phyloP scores from a whole-genome alignment of 2,113 vertebrate genomes.

The Bos indicus region DNA sequence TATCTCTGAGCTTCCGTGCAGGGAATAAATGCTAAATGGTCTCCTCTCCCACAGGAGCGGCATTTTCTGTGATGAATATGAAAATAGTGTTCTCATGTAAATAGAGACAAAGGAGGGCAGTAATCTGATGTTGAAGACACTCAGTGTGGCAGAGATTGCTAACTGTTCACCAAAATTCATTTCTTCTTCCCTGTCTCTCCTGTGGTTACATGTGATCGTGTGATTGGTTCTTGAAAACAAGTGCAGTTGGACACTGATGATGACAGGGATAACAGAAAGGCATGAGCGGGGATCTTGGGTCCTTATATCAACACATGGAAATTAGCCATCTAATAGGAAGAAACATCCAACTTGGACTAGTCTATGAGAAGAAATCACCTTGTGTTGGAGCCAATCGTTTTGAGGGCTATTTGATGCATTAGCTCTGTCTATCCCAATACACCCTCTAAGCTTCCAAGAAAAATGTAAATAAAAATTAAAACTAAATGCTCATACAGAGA shows the following conservation, averaged over 20 bases:
- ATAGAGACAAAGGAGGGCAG: neutral
- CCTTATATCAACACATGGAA: neutral
- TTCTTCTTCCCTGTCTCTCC: neutral
- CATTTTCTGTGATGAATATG: neutral
- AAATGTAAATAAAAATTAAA: neutral
- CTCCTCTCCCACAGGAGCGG: neutral
- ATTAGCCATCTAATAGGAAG: neutral
- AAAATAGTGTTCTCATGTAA: neutral
- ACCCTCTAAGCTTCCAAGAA: neutral
- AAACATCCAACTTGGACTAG: neutral
- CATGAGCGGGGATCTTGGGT: neutral
- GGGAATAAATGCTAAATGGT: neutral
- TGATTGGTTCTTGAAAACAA: neutral
- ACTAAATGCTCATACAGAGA: neutral
- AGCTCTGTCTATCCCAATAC: neutral
- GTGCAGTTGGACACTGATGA: neutral
- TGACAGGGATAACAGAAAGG: neutral
- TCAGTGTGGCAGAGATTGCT: neutral
- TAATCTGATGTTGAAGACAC: neutral
- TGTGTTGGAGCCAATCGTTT: neutral
- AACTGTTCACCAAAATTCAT: neutral
- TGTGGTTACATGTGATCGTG: neutral
- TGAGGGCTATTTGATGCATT: neutral
- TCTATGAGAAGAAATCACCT: neutral
- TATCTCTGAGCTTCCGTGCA: neutral